phyloP scores from a whole-genome alignment of 1,140 invertebrate genomes.

The Aculops lycopersici region DNA sequence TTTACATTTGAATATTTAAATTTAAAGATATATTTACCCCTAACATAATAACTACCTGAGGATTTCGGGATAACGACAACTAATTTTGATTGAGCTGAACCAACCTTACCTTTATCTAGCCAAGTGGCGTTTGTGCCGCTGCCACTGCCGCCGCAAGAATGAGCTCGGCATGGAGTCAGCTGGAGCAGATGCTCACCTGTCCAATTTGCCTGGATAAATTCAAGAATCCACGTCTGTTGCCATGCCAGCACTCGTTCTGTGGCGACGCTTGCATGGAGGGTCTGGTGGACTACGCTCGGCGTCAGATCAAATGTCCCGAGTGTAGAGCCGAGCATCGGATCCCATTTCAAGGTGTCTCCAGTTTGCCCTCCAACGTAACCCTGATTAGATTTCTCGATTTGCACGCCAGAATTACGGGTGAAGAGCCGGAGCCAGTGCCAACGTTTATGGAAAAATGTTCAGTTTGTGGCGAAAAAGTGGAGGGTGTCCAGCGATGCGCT shows the following conservation, averaged over 20 bases:
- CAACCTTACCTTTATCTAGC: too few relatives aligned
- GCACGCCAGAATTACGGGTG: slow-evolving; percentile 62
- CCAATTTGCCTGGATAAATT: slow-evolving; percentile 88
- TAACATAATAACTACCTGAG: too few relatives aligned
- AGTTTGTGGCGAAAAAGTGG: slow-evolving; percentile 67
- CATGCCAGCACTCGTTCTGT: slow-evolving; percentile 98
- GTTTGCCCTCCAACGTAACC: slow-evolving; percentile 80
- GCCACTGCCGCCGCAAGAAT: too few relatives aligned
- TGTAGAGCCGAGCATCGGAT: slow-evolving; percentile 86
- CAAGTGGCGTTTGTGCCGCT: too few relatives aligned
- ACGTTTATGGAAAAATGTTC: slow-evolving; percentile 18
- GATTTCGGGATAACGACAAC: too few relatives aligned
- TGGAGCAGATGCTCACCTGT: slow-evolving; percentile 86
- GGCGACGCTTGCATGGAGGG: slow-evolving; percentile 92
- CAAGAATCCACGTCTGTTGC: slow-evolving; percentile 76
- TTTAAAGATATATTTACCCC: too few relatives aligned
- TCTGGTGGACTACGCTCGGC: slow-evolving; percentile 62
- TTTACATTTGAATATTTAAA: too few relatives aligned
- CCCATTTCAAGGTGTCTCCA: slow-evolving; percentile 74
- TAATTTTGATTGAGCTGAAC: too few relatives aligned
- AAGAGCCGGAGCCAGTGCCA: slow-evolving; percentile 13
- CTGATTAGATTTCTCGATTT: slow-evolving; percentile 73
- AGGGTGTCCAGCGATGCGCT: slow-evolving; percentile 49
- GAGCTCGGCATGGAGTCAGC: slow-evolving; percentile 24
- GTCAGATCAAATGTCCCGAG: slow-evolving; percentile 94